These are phyloP conservation scores for Nematopogon swammerdamellus DNA, from an alignment of 2,888 invertebrate genomes.

Conservation along the genomic window DNA sequence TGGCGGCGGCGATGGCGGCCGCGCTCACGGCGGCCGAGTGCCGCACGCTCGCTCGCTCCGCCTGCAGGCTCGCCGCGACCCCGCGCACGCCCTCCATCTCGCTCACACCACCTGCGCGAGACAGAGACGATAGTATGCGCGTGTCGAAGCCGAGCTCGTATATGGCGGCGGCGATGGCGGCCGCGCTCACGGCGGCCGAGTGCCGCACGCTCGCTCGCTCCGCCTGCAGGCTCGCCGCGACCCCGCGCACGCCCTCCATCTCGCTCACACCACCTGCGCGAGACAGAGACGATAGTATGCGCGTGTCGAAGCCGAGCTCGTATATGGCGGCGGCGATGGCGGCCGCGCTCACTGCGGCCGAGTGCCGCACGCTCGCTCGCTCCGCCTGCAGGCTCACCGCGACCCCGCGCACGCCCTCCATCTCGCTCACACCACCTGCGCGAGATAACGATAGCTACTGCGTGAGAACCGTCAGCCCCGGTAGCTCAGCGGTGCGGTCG, in stretches of 20 bases:
- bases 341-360: constrained; percentile 43
- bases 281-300: too few relatives aligned
- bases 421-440: constrained; percentile 57
- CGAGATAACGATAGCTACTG: too few relatives aligned
- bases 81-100: too few relatives aligned
- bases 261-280: constrained; percentile 55
- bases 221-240: constrained; percentile 60
- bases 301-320: constrained; percentile 78
- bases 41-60: too few relatives aligned
- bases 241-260: constrained; percentile 58
- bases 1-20: too few relatives aligned
- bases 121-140: too few relatives aligned
- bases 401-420: constrained; percentile 60
- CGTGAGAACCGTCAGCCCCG: too few relatives aligned
- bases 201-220: constrained; percentile 62
- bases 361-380: constrained; percentile 58
- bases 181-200: constrained; percentile 42
- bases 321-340: constrained; percentile 67
- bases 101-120: too few relatives aligned
- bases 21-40: too few relatives aligned
- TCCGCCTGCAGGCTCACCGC: constrained; percentile 62
- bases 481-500: too few relatives aligned
- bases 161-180: constrained; percentile 63
- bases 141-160: constrained; percentile 82
- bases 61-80: too few relatives aligned